Evolutionary conservation across 2,888 invertebrate genomes (phyloP).

Genomic region (Phlogophora meticulosa): DNA sequence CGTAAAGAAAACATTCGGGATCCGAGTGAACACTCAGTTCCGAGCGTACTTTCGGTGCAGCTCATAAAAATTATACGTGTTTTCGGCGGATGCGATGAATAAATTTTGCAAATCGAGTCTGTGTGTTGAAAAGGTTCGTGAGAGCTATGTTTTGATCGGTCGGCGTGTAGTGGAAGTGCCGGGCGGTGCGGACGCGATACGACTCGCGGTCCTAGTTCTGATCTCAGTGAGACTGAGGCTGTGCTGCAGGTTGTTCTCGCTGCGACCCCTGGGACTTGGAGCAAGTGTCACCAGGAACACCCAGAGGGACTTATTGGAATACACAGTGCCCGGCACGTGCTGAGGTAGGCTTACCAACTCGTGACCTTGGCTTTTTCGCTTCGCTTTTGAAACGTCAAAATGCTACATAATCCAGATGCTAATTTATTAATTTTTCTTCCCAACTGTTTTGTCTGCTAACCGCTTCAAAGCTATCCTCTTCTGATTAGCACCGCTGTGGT

Average conservation of each 20-base stretch:
- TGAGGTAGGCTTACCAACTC: conserved; percentile 80
- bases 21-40: conserved; percentile 67
- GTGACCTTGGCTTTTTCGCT: conserved; percentile 78
- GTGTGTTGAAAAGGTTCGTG: conserved; percentile 89
- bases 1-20: conserved; percentile 79
- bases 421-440: conserved; percentile 53
- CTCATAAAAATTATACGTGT: conserved; percentile 87
- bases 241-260: conserved; percentile 70
- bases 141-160: conserved; percentile 88
- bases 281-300: conserved; percentile 64
- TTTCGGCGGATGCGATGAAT: conserved; percentile 91
- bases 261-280: conserved; percentile 67
- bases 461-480: conserved; percentile 56
- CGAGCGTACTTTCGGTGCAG: conserved; percentile 82
- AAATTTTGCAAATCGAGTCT: conserved; percentile 90
- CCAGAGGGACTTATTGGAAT: conserved; percentile 72
- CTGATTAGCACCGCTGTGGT: conserved; percentile 55
- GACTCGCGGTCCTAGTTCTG: conserved; percentile 76
- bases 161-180: conserved; percentile 87
- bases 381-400: conserved; percentile 68
- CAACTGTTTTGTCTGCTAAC: conserved; percentile 44
- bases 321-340: conserved; percentile 78
- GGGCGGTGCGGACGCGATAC: conserved; percentile 82
- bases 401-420: conserved; percentile 61
- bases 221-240: conserved; percentile 79